Evolutionary conservation across 2,888 invertebrate species (phyloP), one percentile per base, ranked within the genome.

Genomic region (Eristalinus aeneus): DNA sequence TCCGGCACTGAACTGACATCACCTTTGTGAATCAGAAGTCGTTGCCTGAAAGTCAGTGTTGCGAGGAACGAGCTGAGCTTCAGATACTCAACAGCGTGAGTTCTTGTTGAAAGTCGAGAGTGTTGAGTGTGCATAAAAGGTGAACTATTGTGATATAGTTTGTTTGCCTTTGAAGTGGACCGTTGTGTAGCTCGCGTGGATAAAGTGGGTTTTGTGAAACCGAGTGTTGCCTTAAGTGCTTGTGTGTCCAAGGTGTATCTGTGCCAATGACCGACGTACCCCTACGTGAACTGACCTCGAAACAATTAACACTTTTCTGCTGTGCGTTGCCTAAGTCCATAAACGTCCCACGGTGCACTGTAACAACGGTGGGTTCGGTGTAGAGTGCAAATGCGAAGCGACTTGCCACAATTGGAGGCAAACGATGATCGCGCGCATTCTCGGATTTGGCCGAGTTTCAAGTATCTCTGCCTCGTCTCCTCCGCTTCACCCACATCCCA

Each of bases 381-480:
- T 80, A 67, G 71, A 53, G 60, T 12, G 27, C 32, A 16, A 22
- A 61, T 53, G 46, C n/a, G 72, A 63, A 56, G 65, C 64, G 79
- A 60, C 61, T 12, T 31, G 34, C 72, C 64, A 67, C 75, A 80
- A 79, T 75, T 84, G 65, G 71, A 64, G 63, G 46, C 60, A 68
- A 63, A 68, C 54, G 64, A 64, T 53, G 2, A 27, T 27, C 27
- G 27, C 27, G 27, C 46, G 72, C 54, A 34, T 56, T 76, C 27
- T 27, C 27, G 2, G 63, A 85, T 67, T 85, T 85, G 84, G 68
- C 84, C 80, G 71, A 85, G 75, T 85, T 80, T 72, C 36, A 60
- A 67, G 23, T 65, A 22, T 53, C 64, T 11, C 46, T 2, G 1
- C 12, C 12, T n/a, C 8, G 5, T n/a, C 16, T 5, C 39, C 39